Percentiles rank a stretch among this genome's conserved stretches.
phyloP scores from a whole-genome alignment of 2,888 invertebrate genomes.

The Hirtodrosophila duncani region DNA sequence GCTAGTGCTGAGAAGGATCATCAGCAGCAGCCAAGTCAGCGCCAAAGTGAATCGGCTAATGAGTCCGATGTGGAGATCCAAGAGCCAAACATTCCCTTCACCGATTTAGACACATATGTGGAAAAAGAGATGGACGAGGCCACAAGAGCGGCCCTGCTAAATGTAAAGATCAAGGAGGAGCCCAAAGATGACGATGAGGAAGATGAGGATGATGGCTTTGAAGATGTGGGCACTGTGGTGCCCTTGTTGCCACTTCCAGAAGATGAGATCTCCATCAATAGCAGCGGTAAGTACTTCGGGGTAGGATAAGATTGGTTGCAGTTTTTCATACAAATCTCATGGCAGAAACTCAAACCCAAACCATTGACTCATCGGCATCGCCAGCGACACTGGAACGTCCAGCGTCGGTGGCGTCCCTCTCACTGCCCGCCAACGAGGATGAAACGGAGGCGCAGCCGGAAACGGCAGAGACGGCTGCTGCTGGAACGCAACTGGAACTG shows the following conservation, averaged over 20 bases:
- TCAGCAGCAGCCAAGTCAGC: no score
- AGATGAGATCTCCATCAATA: slow-evolving; percentile 76
- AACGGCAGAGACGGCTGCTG: slow-evolving; percentile 9
- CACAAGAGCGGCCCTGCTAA: slow-evolving; percentile 72
- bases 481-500: slow-evolving; percentile 36
- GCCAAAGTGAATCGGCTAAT: slow-evolving; percentile 50
- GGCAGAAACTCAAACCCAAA: slow-evolving; percentile 74
- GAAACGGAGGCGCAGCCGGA: slow-evolving; percentile 38
- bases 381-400: slow-evolving; percentile 77
- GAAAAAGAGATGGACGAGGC: slow-evolving; percentile 71
- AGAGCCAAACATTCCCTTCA: slow-evolving; percentile 78
- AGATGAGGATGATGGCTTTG: slow-evolving; percentile 78
- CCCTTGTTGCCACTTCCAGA: slow-evolving; percentile 62
- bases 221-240: slow-evolving; percentile 77
- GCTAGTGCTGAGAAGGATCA: slow-evolving; percentile 4
- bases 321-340: no score
- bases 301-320: no score
- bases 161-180: slow-evolving; percentile 85
- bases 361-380: slow-evolving; percentile 70
- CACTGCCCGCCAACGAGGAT: slow-evolving; percentile 42
- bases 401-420: slow-evolving; percentile 76
- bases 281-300: slow-evolving; percentile 70
- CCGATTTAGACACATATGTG: slow-evolving; percentile 77
- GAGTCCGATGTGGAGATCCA: slow-evolving; percentile 78
- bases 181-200: slow-evolving; percentile 83